Evolutionary conservation across 1,140 invertebrate genomes (phyloP).

Genomic region (Ceratosolen solmsi): DNA sequence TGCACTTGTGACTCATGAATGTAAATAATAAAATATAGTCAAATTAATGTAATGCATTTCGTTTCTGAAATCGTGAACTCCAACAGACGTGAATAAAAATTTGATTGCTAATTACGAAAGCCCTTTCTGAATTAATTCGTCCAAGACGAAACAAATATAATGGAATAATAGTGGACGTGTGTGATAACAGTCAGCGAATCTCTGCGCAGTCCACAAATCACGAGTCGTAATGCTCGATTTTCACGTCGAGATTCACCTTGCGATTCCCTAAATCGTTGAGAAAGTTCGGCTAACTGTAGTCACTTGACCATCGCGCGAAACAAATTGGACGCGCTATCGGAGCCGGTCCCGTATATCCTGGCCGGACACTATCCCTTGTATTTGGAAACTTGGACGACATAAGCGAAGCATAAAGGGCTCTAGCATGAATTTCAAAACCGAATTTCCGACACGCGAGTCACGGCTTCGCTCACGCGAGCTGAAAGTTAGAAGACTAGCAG

Average conservation of each 20-base stretch:
- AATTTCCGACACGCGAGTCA: slow-evolving; percentile 24
- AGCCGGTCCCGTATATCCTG: slow-evolving; percentile 16
- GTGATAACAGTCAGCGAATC: neutral
- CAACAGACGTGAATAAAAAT: too few species aligned
- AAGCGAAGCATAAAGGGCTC: neutral
- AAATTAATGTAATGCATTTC: too few species aligned
- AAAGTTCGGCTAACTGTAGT: slow-evolving; percentile 23
- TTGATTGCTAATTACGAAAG: neutral
- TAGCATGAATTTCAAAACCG: slow-evolving; percentile 23
- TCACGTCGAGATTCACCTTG: slow-evolving; percentile 27
- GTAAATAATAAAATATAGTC: too few species aligned
- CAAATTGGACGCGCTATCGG: slow-evolving; percentile 46
- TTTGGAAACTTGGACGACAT: slow-evolving; percentile 21
- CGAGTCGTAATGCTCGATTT: neutral
- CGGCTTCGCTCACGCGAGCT: neutral
- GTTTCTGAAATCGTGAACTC: neutral
- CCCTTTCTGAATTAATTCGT: slow-evolving; percentile 27
- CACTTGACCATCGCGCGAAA: slow-evolving; percentile 20
- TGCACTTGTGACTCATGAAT: too few species aligned
- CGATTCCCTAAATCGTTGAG: slow-evolving; percentile 29
- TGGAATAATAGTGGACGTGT: neutral
- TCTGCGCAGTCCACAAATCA: slow-evolving; percentile 32
- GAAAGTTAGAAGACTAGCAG: neutral
- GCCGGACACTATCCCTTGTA: neutral
- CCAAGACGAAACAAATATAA: neutral